Evolutionary conservation across 2,888 invertebrate species (phyloP).

Genomic region (Sinopyrophorus schimmeli): DNA sequence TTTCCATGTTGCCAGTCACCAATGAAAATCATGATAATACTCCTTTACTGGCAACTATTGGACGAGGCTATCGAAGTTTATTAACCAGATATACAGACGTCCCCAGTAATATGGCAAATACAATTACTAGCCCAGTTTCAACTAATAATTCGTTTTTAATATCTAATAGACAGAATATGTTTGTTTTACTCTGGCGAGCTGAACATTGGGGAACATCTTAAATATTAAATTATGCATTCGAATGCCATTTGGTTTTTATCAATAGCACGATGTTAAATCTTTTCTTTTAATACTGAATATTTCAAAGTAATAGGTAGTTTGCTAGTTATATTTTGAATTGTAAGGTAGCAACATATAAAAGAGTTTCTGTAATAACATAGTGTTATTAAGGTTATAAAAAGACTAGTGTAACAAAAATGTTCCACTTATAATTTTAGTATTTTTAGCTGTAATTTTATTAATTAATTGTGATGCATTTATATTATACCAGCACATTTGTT

Average conservation of each 20-base stretch:
- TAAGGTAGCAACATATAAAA: too few species aligned
- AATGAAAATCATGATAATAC: slow-evolving; percentile 54
- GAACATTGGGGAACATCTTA: slow-evolving; percentile 66
- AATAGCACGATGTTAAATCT: slow-evolving; percentile 1
- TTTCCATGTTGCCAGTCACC: slow-evolving; percentile 54
- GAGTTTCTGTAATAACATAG: too few species aligned
- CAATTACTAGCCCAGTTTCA: slow-evolving; percentile 48
- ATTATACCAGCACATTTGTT: slow-evolving; percentile 1
- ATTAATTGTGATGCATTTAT: too few species aligned
- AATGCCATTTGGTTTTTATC: neutral
- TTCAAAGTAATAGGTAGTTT: too few species aligned
- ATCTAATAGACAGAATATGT: slow-evolving; percentile 56
- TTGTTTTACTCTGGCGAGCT: slow-evolving; percentile 73
- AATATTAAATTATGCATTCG: too few species aligned
- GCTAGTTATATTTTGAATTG: too few species aligned
- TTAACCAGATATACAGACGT: slow-evolving; percentile 65
- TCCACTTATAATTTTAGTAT: too few species aligned
- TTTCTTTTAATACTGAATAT: too few species aligned
- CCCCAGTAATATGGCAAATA: slow-evolving; percentile 52
- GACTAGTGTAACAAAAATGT: too few species aligned
- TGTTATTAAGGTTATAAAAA: too few species aligned
- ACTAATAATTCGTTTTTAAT: slow-evolving; percentile 34
- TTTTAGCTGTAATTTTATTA: too few species aligned
- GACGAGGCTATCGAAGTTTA: slow-evolving; percentile 82
- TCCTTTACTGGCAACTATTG: slow-evolving; percentile 74